Conservation (phyloP, 2,113 vertebrate genomes). For the Struthio camelus region DNA sequence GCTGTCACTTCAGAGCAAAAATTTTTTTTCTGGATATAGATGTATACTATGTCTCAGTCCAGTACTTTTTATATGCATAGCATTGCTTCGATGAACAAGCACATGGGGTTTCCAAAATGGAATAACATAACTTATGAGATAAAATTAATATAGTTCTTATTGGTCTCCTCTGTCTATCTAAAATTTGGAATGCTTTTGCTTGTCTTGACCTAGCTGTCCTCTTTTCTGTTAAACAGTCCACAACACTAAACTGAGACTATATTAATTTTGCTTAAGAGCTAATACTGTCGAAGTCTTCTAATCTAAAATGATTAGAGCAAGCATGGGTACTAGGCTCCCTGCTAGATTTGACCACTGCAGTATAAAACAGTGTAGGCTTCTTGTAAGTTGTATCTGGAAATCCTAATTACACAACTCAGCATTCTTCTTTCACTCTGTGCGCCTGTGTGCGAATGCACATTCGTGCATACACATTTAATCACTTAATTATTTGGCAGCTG, state of each 20-base stretch:
- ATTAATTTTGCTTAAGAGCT: neutral
- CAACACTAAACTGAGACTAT: neutral
- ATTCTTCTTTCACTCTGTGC: neutral
- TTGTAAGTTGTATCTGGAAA: neutral
- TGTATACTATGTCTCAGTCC: fast-evolving
- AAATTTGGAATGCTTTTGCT: neutral
- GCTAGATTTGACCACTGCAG: neutral
- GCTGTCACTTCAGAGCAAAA: neutral
- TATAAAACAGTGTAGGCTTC: neutral
- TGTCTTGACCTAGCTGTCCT: neutral
- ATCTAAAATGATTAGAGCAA: fast-evolving
- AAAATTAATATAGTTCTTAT: neutral
- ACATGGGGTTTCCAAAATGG: neutral
- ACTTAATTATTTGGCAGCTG: neutral
- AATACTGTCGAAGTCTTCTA: neutral
- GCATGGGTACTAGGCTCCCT: neutral
- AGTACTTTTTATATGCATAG: neutral
- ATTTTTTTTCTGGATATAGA: neutral
- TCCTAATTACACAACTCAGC: neutral
- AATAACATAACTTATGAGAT: neutral
- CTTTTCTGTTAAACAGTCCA: neutral
- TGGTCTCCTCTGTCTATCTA: neutral
- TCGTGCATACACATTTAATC: neutral
- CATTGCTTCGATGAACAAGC: neutral
- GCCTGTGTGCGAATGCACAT: no score